phyloP scores from a whole-genome alignment of 2,888 invertebrate genomes.

The Empis livida region DNA sequence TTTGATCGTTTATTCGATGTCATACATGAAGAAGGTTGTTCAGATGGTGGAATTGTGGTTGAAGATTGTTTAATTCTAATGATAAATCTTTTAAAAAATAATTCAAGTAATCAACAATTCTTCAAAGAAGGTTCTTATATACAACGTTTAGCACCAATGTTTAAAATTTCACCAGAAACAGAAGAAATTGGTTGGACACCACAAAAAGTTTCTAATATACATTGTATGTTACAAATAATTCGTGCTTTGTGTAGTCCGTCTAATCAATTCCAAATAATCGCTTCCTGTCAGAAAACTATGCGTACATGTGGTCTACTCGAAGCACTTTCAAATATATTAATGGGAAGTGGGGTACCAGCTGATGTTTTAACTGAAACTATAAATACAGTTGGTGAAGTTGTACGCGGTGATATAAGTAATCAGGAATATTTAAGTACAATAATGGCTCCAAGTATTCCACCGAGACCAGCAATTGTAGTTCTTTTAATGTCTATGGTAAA shows the following conservation, averaged over 20 bases:
- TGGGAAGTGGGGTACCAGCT: slow-evolving; percentile 93
- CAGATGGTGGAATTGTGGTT: slow-evolving; percentile 94
- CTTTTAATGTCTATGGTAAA: slow-evolving; percentile 97
- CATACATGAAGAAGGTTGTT: slow-evolving; percentile 78
- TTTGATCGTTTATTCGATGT: slow-evolving; percentile 93
- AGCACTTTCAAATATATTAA: slow-evolving; percentile 75
- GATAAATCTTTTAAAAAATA: slow-evolving; percentile 85
- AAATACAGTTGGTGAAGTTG: slow-evolving; percentile 86
- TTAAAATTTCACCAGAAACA: slow-evolving; percentile 56
- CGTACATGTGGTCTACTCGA: slow-evolving; percentile 69
- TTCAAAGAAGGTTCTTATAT: slow-evolving; percentile 97
- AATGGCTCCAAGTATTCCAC: slow-evolving; percentile 85
- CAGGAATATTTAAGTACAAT: slow-evolving; percentile 86
- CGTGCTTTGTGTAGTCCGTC: slow-evolving; percentile 87
- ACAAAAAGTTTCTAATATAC: slow-evolving; percentile 89
- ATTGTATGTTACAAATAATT: slow-evolving; percentile 80
- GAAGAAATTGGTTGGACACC: slow-evolving; percentile 77
- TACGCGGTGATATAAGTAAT: slow-evolving; percentile 71
- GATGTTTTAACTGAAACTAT: slow-evolving; percentile 95
- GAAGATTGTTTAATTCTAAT: slow-evolving; percentile 93
- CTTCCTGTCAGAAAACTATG: slow-evolving; percentile 80
- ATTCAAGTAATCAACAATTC: slow-evolving; percentile 95
- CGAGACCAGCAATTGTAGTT: slow-evolving; percentile 86
- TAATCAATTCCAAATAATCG: slow-evolving; percentile 71
- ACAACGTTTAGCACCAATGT: slow-evolving; percentile 80